Conservation (phyloP, 2,113 vertebrate species). For the Limanda limanda region DNA sequence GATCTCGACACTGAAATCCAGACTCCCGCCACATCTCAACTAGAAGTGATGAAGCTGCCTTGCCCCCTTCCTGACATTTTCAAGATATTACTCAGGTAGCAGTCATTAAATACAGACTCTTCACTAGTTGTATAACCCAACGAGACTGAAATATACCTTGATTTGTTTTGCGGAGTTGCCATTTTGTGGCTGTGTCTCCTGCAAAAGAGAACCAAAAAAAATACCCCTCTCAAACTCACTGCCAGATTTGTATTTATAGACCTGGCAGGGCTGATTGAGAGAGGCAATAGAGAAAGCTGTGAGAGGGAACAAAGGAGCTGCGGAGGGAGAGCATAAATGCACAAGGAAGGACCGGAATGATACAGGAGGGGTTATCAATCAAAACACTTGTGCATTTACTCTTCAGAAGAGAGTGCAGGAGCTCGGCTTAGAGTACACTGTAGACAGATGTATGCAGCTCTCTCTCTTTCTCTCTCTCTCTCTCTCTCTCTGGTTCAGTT, state of each 20-base stretch:
- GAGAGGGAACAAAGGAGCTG: constrained; percentile 63
- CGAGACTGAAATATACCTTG: constrained; percentile 32
- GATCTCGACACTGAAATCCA: constrained; percentile 57
- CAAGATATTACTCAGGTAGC: constrained; percentile 45
- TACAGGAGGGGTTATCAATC: constrained; percentile 64
- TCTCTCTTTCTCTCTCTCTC: constrained; percentile 11
- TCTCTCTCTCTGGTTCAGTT: constrained; percentile 31
- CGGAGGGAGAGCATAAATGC: constrained; percentile 53
- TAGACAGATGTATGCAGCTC: constrained; percentile 38
- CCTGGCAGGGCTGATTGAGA: constrained; percentile 70
- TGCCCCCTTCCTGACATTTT: constrained; percentile 39
- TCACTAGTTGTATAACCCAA: neutral
- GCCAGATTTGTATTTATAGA: constrained; percentile 74
- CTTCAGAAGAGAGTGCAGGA: constrained; percentile 23
- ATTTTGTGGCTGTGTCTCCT: constrained; percentile 16
- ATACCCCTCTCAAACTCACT: constrained; percentile 38
- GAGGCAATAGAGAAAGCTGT: constrained; percentile 56
- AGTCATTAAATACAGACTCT: constrained; percentile 46
- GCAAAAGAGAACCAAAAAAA: constrained; percentile 33
- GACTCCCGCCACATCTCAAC: constrained; percentile 42
- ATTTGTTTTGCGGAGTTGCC: constrained; percentile 45
- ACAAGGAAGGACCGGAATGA: constrained; percentile 46
- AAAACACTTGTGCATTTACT: constrained; percentile 52
- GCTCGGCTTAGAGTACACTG: constrained; percentile 43
- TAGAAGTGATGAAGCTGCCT: constrained; percentile 26